Conservation (phyloP, 1,140 invertebrate species). For the Cepaea nemoralis region DNA sequence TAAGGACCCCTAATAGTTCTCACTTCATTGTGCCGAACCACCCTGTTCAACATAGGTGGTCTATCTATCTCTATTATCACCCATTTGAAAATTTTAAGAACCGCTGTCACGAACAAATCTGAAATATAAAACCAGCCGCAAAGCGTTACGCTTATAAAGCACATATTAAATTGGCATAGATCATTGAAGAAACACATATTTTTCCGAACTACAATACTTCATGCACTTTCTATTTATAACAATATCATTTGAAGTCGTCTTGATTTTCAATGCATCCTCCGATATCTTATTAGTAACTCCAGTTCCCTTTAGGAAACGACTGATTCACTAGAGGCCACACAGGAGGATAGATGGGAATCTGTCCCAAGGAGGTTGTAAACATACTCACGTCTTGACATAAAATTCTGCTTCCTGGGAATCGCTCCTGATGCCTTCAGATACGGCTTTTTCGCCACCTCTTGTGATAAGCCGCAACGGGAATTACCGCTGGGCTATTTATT, state of each 20-base stretch:
- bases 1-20: too few species aligned
- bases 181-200: not conserved
- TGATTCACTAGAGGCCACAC: slow-evolving; percentile 2
- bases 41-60: too few species aligned
- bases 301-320: not conserved
- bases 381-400: not conserved
- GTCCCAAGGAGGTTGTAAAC: not conserved
- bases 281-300: not conserved
- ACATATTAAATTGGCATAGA: not conserved
- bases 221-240: not conserved
- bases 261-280: not conserved
- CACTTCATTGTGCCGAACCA: too few species aligned
- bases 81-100: too few species aligned
- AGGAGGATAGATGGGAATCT: slow-evolving; percentile 12
- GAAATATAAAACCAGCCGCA: too few species aligned
- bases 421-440: slow-evolving; percentile 10
- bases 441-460: not conserved
- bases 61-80: too few species aligned
- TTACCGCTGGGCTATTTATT: slow-evolving; percentile 18
- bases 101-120: too few species aligned
- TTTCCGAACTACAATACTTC: not conserved
- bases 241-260: not conserved
- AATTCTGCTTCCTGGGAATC: not conserved
- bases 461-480: not conserved
- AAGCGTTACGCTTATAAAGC: too few species aligned